Base-by-base conservation (phyloP, 2,113 vertebrate genomes). In the Bujurquina vittata region DNA sequence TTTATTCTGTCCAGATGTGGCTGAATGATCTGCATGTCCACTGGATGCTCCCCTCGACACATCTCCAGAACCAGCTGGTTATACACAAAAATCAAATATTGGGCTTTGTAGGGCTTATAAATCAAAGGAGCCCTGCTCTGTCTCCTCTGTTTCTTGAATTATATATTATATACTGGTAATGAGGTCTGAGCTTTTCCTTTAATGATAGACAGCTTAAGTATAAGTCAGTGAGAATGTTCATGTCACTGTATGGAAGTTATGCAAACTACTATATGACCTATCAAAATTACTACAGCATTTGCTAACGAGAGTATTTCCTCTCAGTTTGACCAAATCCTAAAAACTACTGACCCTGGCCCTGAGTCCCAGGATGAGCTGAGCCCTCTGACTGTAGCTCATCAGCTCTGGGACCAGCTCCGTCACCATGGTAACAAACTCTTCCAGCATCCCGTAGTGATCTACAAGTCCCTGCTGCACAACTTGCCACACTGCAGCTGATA, bases 351-450 rank as follows among this genome's bases (percentile, higher is more conserved):
- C 96, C 96, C 95, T 95, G 84, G 96, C 96, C 65, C 95, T 92
- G 52, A 97, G 94, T 37, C 96, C 96, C 88, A 97, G 87, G 79
- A 94, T 95, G 75, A 97, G 94, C 81, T 96, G 95, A 73, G 94
- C 95, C 37, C 94, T 92, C 89, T 97, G 96, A 56, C 95, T 96
- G 86, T 95, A 96, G 86, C 88, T 94, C 86, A 97, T 95, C 85
- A 97, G 82, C 72, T 96, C 95, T 1, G 96, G 96, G 8, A 95
- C 96, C 22, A 95, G 92, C 62, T 91, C 90, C 0, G 94, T 95
- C 89, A 97, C 92, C 69, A 89, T 93, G 43, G 89, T 91, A 92
- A 97, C 94, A 84, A 97, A 96, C 87, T 95, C 94, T 74, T 96
- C 81, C 37, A 96, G 95, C 49, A 92, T 95, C 46, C 96, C 95